A percentile compares a stretch with the other conserved stretches of the same genome.
Conservation (phyloP, 2,797 vertebrate species). For the Esox lucius region DNA sequence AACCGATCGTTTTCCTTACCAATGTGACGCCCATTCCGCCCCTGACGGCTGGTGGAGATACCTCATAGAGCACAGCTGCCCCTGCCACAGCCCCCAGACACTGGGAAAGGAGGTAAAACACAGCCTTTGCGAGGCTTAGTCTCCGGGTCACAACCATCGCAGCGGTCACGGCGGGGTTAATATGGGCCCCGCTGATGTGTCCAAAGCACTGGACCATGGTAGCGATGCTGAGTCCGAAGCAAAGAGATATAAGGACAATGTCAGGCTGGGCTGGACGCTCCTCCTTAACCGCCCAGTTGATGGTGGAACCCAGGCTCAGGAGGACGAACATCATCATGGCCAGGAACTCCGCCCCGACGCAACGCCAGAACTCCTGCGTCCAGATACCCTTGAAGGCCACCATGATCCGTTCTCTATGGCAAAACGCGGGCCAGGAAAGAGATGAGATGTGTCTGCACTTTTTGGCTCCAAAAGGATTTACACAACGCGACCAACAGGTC, state of each 20-base stretch:
- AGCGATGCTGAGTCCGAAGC: constrained; percentile 88
- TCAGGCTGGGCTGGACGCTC: constrained; percentile 75
- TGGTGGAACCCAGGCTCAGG: constrained; percentile 86
- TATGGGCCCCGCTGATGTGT: constrained; percentile 88
- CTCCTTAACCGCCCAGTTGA: constrained; percentile 78
- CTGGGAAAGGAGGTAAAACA: constrained; percentile 86
- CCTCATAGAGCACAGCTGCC: constrained; percentile 82
- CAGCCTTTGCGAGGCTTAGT: constrained; percentile 84
- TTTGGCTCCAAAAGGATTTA: constrained; percentile 10
- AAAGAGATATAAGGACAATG: constrained; percentile 87
- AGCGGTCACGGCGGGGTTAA: constrained; percentile 86
- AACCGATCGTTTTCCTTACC: constrained; percentile 64
- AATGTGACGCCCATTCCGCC: constrained; percentile 82
- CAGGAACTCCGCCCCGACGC: constrained; percentile 83
- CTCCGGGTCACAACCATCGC: constrained; percentile 87
- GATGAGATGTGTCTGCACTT: not conserved
- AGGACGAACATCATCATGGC: constrained; percentile 87
- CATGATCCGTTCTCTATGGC: constrained; percentile 76
- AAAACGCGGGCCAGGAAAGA: constrained; percentile 41
- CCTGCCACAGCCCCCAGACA: constrained; percentile 84
- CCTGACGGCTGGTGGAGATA: constrained; percentile 79
- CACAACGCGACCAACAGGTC: constrained; percentile 45
- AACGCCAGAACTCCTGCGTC: constrained; percentile 92
- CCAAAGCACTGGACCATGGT: constrained; percentile 90
- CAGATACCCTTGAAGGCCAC: constrained; percentile 87